Base-by-base conservation (phyloP, 2,888 invertebrate genomes). In the Eupelmus urozonus region DNA sequence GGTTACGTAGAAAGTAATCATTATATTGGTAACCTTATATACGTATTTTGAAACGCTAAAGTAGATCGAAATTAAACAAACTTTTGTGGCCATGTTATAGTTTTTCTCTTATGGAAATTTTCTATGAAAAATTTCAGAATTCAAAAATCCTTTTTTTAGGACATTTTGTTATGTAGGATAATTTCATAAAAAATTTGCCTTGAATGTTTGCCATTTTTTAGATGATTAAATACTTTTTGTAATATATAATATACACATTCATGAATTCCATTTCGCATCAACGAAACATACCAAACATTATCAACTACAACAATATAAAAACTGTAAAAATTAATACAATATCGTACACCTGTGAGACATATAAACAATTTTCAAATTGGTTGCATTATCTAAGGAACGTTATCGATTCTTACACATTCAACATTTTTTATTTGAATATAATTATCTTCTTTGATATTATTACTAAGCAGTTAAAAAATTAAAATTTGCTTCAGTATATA, bases 191-290 rank as follows among this genome's bases (percentile, higher is more conserved):
- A 27, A 65, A n/a, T 65, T 27, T 45, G 63, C 20, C 55, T 53
- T 20, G n/a, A n/a, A n/a, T n/a, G n/a, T n/a, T n/a, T n/a, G n/a
- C n/a, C n/a, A n/a, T n/a, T n/a, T n/a, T n/a, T n/a, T n/a, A n/a
- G n/a, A n/a, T n/a, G n/a, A n/a, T 57, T 74, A 20, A 63, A 55
- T 76, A 70, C 49, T 76, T 34, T 55, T 45, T 13, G 16, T 20
- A 78, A 73, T 73, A 63, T 67, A 65, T 65, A 53, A 51, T 70
- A n/a, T n/a, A 78, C 72, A 71, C 75, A 76, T 71, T 71, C 66
- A n/a, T 63, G n/a, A 79, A 71, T 45, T 67, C 51, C 57, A 79
- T 76, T 76, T 79, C 79, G 79, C 65, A 76, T 76, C 76, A 79
- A 79, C 73, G 76, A 76, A 79, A 76, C 34, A 69, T 76, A 76